These are phyloP conservation scores for Sisyra terminalis DNA, from an alignment of 2,888 invertebrate species.

Conservation along the genomic window DNA sequence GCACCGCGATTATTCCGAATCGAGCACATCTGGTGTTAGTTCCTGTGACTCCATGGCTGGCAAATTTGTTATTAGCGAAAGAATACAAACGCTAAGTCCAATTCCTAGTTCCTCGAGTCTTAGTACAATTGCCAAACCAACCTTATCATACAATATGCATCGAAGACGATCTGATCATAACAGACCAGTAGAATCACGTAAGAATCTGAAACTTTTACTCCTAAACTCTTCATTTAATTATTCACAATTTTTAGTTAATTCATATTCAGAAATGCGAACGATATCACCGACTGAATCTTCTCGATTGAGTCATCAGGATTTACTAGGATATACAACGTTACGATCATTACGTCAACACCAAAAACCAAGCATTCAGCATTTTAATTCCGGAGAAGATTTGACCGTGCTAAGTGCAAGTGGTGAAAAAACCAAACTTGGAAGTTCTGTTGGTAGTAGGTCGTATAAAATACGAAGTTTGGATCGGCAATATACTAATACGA, in stretches of 20 bases:
- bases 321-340: slow-evolving; percentile 58
- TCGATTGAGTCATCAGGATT: slow-evolving; percentile 54
- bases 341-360: slow-evolving; percentile 48
- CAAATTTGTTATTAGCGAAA: slow-evolving; percentile 45
- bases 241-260: slow-evolving; percentile 22
- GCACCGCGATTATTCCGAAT: slow-evolving; percentile 49
- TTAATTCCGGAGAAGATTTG: slow-evolving; percentile 37
- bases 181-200: slow-evolving; percentile 21
- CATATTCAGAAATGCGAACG: slow-evolving; percentile 33
- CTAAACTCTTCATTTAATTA: slow-evolving; percentile 5
- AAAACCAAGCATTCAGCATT: slow-evolving; percentile 40
- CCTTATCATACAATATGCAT: slow-evolving; percentile 14
- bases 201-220: slow-evolving; percentile 7
- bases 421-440: slow-evolving; percentile 9
- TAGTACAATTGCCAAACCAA: slow-evolving; percentile 20
- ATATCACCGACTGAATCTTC: slow-evolving; percentile 35
- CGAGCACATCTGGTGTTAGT: slow-evolving; percentile 67
- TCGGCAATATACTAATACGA: slow-evolving; percentile 5
- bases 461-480: slow-evolving; percentile 8
- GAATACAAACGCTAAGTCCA: slow-evolving; percentile 67
- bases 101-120: slow-evolving; percentile 73
- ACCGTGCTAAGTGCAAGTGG: background rate
- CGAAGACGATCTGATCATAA: slow-evolving; percentile 33
- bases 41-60: slow-evolving; percentile 61
- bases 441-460: slow-evolving; percentile 9